Base-by-base conservation (phyloP, 2,113 vertebrate genomes). In the Chlamydotis undulata region DNA sequence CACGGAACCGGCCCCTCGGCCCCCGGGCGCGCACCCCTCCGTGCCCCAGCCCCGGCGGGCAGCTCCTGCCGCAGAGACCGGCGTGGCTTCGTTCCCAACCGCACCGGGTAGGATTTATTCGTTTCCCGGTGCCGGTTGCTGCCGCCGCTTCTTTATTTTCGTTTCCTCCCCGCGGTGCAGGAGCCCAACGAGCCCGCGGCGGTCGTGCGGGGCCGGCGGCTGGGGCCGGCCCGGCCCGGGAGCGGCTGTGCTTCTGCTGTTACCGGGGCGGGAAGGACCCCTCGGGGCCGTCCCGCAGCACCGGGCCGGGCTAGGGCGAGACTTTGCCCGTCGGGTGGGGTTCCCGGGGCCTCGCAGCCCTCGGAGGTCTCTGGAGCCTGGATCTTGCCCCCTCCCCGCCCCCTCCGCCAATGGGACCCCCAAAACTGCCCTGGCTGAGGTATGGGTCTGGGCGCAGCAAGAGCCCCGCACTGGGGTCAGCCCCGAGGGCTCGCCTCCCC, bases 61-160 rank as follows among this genome's bases (percentile, higher is more conserved):
- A 5, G 26, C 0, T 3, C 7, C 7, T 9, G 17, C 28, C 24
- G 14, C 15, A 15, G 7, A 17, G 3, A 68, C 6, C 17, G 3
- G 3, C 6, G 13, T 12, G 12, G 13, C 4, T 91, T 97, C 92
- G 96, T 94, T 95, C 43, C 64, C 56, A 71, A n/a, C 39, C 3
- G 0, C 33, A 35, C 17, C 13, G 12, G 9, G 28, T 2, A 5
- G 2, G 7, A 9, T 4, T n/a, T 83, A 91, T 96, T 95, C 95
- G 96, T 96, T 97, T 84, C 22, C 17, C 3, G 15, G 87, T 31
- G 56, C 8, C 5, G 15, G 13, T 45, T 74, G 17, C 19, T 1
- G 4, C 10, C 1, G 1, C 13, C 4, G 0, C 23, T 35, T 70
- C 28, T 23, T n/a, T 63, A n/a, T 59, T 93, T 94, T 97, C 93